A percentile compares a stretch with the other conserved stretches of the same genome.
phyloP scores from a whole-genome alignment of 2,113 vertebrate genomes.

The Grantiella picta region DNA sequence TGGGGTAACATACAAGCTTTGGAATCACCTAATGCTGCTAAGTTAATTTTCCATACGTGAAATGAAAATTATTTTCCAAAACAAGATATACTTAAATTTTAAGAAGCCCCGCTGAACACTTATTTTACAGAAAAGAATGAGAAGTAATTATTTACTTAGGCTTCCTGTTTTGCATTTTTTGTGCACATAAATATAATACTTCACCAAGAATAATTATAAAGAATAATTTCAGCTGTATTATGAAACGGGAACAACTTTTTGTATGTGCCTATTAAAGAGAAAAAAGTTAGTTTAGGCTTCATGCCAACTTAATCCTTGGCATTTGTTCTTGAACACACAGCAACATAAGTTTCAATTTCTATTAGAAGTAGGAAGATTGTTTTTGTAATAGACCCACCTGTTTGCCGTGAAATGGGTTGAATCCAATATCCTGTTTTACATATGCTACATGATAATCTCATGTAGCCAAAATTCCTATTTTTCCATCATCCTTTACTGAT shows the following conservation, averaged over 20 bases:
- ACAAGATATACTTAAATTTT: neutral
- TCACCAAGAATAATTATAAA: neutral
- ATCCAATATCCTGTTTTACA: neutral
- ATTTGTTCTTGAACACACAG: neutral
- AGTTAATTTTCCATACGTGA: neutral
- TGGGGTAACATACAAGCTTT: neutral
- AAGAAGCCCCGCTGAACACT: neutral
- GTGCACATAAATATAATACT: neutral
- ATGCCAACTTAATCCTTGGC: neutral
- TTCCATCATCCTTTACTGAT: neutral
- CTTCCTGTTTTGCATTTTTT: neutral
- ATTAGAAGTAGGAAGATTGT: neutral
- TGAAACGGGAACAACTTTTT: neutral
- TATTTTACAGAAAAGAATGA: neutral
- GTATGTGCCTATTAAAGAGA: neutral
- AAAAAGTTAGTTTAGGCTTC: neutral
- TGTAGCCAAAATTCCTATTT: neutral
- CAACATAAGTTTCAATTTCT: neutral
- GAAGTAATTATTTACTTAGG: neutral
- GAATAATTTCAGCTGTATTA: neutral
- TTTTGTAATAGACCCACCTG: neutral
- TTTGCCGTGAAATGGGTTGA: neutral
- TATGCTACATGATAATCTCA: neutral
- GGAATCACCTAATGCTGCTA: neutral
- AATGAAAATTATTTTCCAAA: neutral